Conservation (phyloP, 2,797 vertebrate genomes). For the Oophaga sylvatica region DNA sequence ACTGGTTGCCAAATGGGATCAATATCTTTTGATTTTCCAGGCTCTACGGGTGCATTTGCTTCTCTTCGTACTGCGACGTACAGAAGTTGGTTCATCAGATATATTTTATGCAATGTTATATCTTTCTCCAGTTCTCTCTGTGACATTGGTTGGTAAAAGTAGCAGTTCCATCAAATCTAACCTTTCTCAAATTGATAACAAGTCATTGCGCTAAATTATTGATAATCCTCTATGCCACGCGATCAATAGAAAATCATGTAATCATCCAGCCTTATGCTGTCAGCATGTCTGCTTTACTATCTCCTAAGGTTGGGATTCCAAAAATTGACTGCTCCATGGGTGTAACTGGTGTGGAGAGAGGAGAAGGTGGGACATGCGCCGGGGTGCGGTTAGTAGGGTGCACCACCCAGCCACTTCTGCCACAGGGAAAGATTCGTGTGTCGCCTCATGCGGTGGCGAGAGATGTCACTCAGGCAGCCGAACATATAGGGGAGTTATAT, state of each 20-base stretch:
- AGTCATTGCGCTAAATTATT: no score
- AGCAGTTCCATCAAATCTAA: background rate
- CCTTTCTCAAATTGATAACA: background rate
- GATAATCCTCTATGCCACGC: no score
- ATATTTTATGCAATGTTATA: background rate
- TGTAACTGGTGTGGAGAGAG: no score
- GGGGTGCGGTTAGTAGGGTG: no score
- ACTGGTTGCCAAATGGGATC: background rate
- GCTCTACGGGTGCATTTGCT: background rate
- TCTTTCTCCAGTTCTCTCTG: background rate
- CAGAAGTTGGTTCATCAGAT: background rate
- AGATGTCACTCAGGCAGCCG: no score
- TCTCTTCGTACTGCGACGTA: background rate
- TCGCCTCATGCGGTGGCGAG: no score
- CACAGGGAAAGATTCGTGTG: no score
- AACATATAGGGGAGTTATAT: no score
- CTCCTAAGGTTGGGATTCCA: background rate
- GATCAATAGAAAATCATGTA: background rate
- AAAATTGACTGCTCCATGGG: no score
- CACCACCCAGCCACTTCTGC: no score
- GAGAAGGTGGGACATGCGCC: no score
- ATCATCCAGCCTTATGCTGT: background rate
- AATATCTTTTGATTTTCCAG: background rate
- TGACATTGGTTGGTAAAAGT: background rate
- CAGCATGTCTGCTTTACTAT: background rate